Evolutionary conservation across 2,888 invertebrate species (phyloP), one percentile per base, ranked within the genome.

Genomic region (Merodon equestris): DNA sequence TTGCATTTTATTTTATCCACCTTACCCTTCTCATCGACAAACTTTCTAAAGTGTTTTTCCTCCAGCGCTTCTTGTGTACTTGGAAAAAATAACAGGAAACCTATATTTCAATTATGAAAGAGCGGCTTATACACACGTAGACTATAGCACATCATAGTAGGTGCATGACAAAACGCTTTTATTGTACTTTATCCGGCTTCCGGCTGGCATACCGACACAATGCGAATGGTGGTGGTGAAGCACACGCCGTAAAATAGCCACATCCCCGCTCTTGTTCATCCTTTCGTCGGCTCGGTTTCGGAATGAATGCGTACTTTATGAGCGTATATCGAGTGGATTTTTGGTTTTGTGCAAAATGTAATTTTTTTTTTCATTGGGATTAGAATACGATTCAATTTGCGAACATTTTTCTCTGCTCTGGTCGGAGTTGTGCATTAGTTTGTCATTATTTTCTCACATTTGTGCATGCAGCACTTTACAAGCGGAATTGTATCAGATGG

Each of bases 21-120:
- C 36, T 42, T 17, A n/a, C n/a, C 15, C 34, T 44, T 50, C n/a
- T 19, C 48, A 27, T 19, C 27, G n/a, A 15, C 9, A 27, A 2
- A 27, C 27, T 4, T 27, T 48, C 15, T 63, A 36, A 58, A 58
- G 54, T 60, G 42, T n/a, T n/a, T 68, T 60, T 60, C 54, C 60
- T 60, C 12, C 42, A 42, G 57, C 47, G 19, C 36, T 47, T 12
- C 48, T 34, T 18, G 18, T 48, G 14, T 42, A 34, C n/a, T 19
- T 10, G 34, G 27, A 7, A 27, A 27, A 27, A 27, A 27, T 27
- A 27, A 27, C 27, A 36, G 45, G 57, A 54, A 58, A 42, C 48
- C 63, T 27, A 57, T 36, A 71, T 75, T 75, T 70, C 70, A 75
- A 75, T 70, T 75, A 71, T 63, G 51, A 63, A 53, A 75, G 27